Evolutionary conservation across 2,113 vertebrate genomes (phyloP).

Genomic region (Tetrao urogallus): DNA sequence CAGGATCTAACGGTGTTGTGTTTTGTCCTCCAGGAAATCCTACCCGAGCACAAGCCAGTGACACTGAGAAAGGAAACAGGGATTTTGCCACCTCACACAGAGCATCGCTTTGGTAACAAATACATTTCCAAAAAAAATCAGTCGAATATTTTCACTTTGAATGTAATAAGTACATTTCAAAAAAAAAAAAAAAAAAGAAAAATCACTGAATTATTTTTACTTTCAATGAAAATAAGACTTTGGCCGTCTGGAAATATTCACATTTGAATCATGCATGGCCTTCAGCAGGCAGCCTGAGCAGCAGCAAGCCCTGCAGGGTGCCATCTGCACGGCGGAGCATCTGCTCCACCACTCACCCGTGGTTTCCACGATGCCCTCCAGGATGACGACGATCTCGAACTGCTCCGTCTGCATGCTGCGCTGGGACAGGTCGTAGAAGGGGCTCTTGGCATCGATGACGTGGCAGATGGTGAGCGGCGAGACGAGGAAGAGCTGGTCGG

Average conservation of each 20-base stretch:
- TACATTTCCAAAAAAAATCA: background rate
- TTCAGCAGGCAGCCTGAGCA: background rate
- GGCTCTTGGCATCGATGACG: conserved; percentile 98
- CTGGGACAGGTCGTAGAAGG: conserved; percentile 98
- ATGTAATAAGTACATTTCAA: background rate
- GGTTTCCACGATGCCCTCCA: conserved; percentile 98
- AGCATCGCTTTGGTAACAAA: background rate
- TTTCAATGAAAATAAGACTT: no score
- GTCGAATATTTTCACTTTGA: fast-evolving
- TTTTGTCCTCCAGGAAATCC: background rate
- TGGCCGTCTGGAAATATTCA: fast-evolving
- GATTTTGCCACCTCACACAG: background rate
- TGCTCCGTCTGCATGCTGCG: conserved; percentile 97
- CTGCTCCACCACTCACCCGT: conserved; percentile 86
- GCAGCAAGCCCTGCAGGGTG: fast-evolving
- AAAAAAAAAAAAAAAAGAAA: background rate
- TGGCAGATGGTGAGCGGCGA: conserved; percentile 99
- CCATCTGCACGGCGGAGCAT: fast-evolving
- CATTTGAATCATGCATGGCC: background rate
- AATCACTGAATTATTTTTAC: no score
- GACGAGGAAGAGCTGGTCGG: conserved; percentile 98
- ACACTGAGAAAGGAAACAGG: fast-evolving
- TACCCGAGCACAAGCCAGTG: background rate
- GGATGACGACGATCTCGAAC: conserved; percentile 99
- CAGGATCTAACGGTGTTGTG: background rate